Evolutionary conservation across 2,888 invertebrate genomes (phyloP).

Genomic region (Aphelenchoides bicaudatus): DNA sequence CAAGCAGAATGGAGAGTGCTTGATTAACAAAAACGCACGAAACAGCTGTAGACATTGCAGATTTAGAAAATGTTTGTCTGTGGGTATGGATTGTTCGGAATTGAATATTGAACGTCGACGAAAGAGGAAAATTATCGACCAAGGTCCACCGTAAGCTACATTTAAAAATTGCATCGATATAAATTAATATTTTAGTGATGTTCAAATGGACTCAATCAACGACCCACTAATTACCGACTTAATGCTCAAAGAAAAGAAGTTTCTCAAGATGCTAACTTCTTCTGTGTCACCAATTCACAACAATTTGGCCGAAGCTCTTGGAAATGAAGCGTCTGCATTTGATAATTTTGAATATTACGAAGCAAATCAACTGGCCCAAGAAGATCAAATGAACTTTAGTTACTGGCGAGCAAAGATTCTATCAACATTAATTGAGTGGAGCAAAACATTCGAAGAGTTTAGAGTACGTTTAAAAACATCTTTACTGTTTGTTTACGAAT

Average conservation of each 20-base stretch:
- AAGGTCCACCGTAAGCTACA: constrained; percentile 30
- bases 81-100: constrained; percentile 52
- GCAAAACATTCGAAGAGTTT: constrained; percentile 55
- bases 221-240: constrained; percentile 43
- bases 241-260: constrained; percentile 35
- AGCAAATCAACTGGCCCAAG: constrained; percentile 27
- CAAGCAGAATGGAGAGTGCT: constrained; percentile 51
- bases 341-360: constrained; percentile 26
- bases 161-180: no score
- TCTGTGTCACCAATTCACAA: constrained; percentile 38
- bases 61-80: constrained; percentile 54
- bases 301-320: constrained; percentile 32
- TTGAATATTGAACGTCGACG: constrained; percentile 55
- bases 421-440: constrained; percentile 57
- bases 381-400: constrained; percentile 52
- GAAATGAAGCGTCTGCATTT: constrained; percentile 18
- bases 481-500: not conserved
- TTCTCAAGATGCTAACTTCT: constrained; percentile 40
- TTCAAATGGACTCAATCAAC: constrained; percentile 29
- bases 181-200: no score
- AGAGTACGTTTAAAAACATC: constrained; percentile 21
- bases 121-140: constrained; percentile 46
- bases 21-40: constrained; percentile 50
- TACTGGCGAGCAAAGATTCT: constrained; percentile 59
- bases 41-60: constrained; percentile 51